phyloP scores from a whole-genome alignment of 2,888 invertebrate species.

The Diarsia rubi region DNA sequence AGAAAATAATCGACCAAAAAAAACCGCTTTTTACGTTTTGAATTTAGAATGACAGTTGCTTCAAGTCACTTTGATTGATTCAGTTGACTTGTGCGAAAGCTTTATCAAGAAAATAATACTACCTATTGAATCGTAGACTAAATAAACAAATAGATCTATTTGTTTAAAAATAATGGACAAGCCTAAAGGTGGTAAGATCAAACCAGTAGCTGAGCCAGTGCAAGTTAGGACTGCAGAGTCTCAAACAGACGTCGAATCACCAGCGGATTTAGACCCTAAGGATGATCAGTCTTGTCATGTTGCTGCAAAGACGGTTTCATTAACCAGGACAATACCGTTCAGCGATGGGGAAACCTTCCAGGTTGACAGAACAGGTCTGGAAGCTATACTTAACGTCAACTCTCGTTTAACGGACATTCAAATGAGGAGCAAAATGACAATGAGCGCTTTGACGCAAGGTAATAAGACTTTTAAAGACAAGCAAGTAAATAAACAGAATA shows the following conservation, averaged over 20 bases:
- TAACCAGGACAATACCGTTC: conserved; percentile 35
- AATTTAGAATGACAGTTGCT: conserved; percentile 32
- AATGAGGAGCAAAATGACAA: conserved; percentile 83
- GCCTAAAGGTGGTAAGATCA: conserved; percentile 10
- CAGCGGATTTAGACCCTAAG: not conserved
- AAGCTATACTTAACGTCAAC: conserved; percentile 86
- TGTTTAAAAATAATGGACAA: conserved; percentile 39
- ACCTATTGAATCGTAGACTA: conserved; percentile 4
- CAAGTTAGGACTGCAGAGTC: not conserved
- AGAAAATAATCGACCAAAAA: conserved; percentile 4
- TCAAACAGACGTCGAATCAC: not conserved
- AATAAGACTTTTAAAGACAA: conserved; percentile 89
- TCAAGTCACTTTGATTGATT: conserved; percentile 5
- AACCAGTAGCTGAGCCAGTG: not conserved
- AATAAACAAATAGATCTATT: conserved; percentile 4
- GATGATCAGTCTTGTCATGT: fast-evolving
- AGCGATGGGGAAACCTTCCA: conserved; percentile 71
- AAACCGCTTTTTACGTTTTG: conserved; percentile 6
- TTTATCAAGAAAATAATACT: conserved; percentile 14
- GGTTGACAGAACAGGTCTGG: conserved; percentile 84
- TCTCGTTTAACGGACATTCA: conserved; percentile 83
- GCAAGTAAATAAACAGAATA: conserved; percentile 84
- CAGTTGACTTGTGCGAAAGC: conserved; percentile 24
- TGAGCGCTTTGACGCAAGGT: conserved; percentile 83
- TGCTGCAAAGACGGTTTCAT: conserved; percentile 7